Percentiles rank a stretch among this genome's conserved stretches.
phyloP scores from a whole-genome alignment of 2,113 vertebrate species.

The Ophiodon elongatus region DNA sequence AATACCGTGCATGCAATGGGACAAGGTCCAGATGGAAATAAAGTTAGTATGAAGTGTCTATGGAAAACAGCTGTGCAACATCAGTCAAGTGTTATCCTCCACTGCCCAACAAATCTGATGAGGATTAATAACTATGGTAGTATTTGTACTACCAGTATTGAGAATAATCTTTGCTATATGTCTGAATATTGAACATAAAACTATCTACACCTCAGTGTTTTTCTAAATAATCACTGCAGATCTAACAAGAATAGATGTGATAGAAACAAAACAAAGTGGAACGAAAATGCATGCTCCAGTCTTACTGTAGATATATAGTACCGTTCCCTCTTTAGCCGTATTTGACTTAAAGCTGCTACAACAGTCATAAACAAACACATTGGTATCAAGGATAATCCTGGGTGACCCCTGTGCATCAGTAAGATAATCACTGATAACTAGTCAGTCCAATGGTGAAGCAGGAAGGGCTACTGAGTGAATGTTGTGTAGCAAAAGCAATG shows the following conservation, averaged over 20 bases:
- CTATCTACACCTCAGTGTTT: not conserved
- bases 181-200: not conserved
- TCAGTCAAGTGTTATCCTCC: not conserved
- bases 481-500: constrained; percentile 57
- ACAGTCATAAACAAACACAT: constrained; percentile 4
- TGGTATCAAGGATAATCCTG: constrained; percentile 16
- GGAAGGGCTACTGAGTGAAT: constrained; percentile 53
- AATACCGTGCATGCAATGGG: too few species aligned
- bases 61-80: too few species aligned
- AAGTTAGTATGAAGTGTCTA: too few species aligned
- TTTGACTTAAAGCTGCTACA: not conserved
- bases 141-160: not conserved
- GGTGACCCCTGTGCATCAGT: constrained; percentile 6
- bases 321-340: not conserved
- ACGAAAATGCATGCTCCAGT: not conserved
- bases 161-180: not conserved
- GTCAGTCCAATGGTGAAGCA: constrained; percentile 42
- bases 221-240: not conserved
- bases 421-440: constrained; percentile 22
- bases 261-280: not conserved
- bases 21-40: too few species aligned
- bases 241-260: not conserved
- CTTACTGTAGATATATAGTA: not conserved
- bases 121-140: not conserved
- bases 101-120: not conserved